Evolutionary conservation across 1,140 invertebrate genomes (phyloP), one percentile per base, ranked within the genome.

Genomic region (Ladona fulva): DNA sequence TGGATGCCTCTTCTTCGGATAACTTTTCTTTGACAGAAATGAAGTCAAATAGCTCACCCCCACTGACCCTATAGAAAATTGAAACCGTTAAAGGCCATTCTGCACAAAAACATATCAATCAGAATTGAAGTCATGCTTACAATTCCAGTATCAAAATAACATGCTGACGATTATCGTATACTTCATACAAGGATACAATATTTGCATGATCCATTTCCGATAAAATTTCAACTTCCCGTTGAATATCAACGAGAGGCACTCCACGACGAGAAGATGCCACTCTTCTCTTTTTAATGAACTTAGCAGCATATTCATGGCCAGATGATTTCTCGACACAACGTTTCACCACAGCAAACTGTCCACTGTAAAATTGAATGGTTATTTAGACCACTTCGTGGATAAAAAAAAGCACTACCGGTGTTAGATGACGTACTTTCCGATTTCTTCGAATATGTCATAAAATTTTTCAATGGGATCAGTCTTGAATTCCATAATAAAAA

Each of bases 261-360:
- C 85, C 81, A 85, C 88, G 84, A 81, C 88, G 14, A 16, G 52
- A 66, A 24, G 80, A 77, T 11, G 80, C 86, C 78, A 87, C 87
- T 77, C 91, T 85, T 74, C 90, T 84, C 81, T 92, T 92, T 79
- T 89, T 86, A 81, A 93, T 90, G 81, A 89, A 91, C 84, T 93
- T 93, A 80, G 91, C 92, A 19, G 92, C 92, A 84, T 88, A 93
- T 77, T 88, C 84, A 19, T 84, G 80, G 0, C 89, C 87, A 5
- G 88, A 89, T 80, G 87, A 85, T 77, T 86, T 83, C 80, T 92
- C 87, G 42, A 85, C 83, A 79, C 90, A 91, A 84, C 89, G 87
- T 82, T 88, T 86, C 44, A 93, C 92, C 78, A 91, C 87, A 1
- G 92, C 92, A 86, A 92, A 93, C 83, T 93, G 91, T 37, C 92